Base-by-base conservation (phyloP, 1,140 invertebrate species). In the Drosophila lowei region DNA sequence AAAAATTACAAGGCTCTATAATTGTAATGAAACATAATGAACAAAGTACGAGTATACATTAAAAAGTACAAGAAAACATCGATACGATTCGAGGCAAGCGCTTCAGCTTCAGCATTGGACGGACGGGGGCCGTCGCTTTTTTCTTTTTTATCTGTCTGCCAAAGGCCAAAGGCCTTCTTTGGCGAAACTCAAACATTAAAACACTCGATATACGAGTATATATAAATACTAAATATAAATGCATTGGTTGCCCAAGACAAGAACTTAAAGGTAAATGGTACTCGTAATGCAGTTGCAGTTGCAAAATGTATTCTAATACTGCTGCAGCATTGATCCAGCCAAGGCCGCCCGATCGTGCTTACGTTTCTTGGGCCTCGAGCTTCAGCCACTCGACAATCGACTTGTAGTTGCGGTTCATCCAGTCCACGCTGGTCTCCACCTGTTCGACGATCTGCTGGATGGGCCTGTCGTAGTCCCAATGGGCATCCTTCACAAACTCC, bases 361-460 rank as follows among this genome's bases (percentile, higher is more conserved):
- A 15, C 28, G 16, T 6, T 59, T 43, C 50, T 46, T 43, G 54
- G 2, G 43, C 54, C 15, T 88, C 83, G 2, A 56, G 62, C 42
- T 83, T 83, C 15, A 97, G 81, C 96, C 96, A 98, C 13, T 94
- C 91, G 1, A 94, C 92, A 42, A 98, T 96, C 0, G 92, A 92
- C 15, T 93, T 91, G 74, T 95, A 95, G 92, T 97, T 96, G 52
- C 92, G 93, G 18, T 95, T 92, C 93, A 96, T 94, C 97, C 97
- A 98, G 53, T 94, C 93, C 0, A 97, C 94, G 80, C 97, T 97
- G 3, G 95, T 94, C 78, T 95, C 93, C 0, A 94, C 94, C 46
- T 95, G 93, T 80, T 98, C 96, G 2, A 97, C 92, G 0, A 95
- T 94, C 91, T 97, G 96, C 62, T 95, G 93, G 0, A 96, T 94